Base-by-base conservation (phyloP, 2,797 vertebrate genomes). In the Threskiornis aethiopicus region DNA sequence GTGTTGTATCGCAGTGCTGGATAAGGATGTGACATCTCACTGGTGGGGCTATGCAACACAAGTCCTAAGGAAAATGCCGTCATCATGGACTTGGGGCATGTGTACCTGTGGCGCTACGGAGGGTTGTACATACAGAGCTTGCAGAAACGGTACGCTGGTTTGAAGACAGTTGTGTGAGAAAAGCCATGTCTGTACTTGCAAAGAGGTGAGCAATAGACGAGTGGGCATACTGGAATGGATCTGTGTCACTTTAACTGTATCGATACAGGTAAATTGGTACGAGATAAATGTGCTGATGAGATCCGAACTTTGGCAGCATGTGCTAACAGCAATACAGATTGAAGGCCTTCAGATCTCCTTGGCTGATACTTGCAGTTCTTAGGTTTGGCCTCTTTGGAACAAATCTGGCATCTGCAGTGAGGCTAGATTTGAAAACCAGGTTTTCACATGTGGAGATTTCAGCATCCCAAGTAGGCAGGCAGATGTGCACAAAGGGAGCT, bases 51-150 rank as follows among this genome's bases (percentile, higher is more conserved):
- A 9, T 8, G 14, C 11, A 14, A 11, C 5, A 6, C 22, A n/a
- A 66, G 25, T 70, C 52, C 42, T 39, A 28, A 41, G 41, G 73
- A 49, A 20, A 55, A 37, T 76, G 46, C 6, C 1, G 0, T 80
- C n/a, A 4, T 29, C 6, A 0, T 37, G 33, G 52, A 7, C 22
- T 62, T 1, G 2, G 31, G 47, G 7, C 10, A 0, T 5, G 1
- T 3, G 52, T 42, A 29, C 33, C 28, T 58, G 26, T 51, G 31
- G 35, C 1, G 1, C 58, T 41, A 1, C 29, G 51, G 31, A 55
- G 69, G 22, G 25, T 55, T 84, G 11, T 51, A 12, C 8, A 6
- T 18, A 10, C 0, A 64, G 49, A 67, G 41, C 17, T n/a, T 59
- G 31, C 25, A 46, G 49, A 62, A 44, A 35, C 12, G 4, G 16